phyloP scores from a whole-genome alignment of 1,140 invertebrate species.

The Drosophila ambigua region DNA sequence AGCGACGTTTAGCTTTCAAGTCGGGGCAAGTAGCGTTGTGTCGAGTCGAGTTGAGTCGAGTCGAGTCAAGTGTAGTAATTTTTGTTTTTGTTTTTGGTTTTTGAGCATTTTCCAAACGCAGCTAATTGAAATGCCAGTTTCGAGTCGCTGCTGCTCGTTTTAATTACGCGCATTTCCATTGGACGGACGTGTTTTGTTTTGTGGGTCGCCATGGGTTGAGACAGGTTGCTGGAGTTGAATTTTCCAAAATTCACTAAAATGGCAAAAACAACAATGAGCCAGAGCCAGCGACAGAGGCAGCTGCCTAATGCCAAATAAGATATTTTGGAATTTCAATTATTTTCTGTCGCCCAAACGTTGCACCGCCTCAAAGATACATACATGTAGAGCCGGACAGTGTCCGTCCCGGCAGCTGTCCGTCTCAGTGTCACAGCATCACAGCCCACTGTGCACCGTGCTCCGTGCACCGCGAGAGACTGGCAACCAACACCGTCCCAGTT shows the following conservation, averaged over 20 bases:
- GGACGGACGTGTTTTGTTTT: constrained; percentile 55
- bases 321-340: constrained; percentile 78
- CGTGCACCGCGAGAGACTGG: too few relatives aligned
- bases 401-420: constrained; percentile 17
- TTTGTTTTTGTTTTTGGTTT: constrained; percentile 30
- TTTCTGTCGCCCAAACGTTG: constrained; percentile 25
- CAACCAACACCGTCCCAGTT: too few relatives aligned
- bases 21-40: constrained; percentile 3
- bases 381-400: constrained; percentile 29
- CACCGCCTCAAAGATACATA: background rate
- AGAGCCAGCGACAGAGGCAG: constrained; percentile 16
- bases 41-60: constrained; percentile 2
- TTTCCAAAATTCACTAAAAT: constrained; percentile 49
- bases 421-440: constrained; percentile 39
- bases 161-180: constrained; percentile 68
- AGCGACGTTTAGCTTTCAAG: constrained; percentile 40
- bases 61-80: constrained; percentile 43
- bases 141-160: constrained; percentile 44
- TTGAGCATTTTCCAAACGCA: constrained; percentile 49
- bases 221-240: constrained; percentile 52
- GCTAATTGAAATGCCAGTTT: constrained; percentile 76
- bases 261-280: constrained; percentile 41
- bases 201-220: constrained; percentile 75
- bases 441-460: constrained; percentile 50
- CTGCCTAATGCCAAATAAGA: constrained; percentile 76